A percentile compares a stretch with the other conserved stretches of the same genome.
Conservation (phyloP, 2,113 vertebrate species). For the Orcinus orca region DNA sequence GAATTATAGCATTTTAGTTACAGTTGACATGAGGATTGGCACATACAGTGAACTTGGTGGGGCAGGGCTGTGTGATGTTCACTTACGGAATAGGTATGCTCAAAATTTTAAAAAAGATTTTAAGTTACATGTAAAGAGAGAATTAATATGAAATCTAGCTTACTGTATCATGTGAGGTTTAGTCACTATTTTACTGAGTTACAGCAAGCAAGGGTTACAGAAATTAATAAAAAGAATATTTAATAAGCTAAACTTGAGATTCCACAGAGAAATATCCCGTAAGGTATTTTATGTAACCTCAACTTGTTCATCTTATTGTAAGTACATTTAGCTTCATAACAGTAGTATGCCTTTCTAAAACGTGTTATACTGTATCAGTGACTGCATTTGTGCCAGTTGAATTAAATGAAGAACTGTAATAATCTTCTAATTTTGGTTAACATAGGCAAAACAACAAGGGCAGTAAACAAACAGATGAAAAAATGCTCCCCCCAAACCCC, state of each 20-base stretch:
- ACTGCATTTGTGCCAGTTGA: background rate
- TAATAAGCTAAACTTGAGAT: conserved; percentile 79
- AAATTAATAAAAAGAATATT: conserved; percentile 79
- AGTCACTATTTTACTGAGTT: conserved; percentile 78
- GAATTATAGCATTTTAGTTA: conserved; percentile 27
- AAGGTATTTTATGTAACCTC: conserved; percentile 76
- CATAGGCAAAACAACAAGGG: background rate
- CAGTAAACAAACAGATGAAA: background rate
- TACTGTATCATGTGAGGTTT: conserved; percentile 71
- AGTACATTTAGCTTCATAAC: conserved; percentile 63
- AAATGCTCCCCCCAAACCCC: background rate
- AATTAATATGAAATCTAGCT: conserved; percentile 66
- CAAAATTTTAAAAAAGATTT: conserved; percentile 31
- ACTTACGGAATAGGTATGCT: background rate
- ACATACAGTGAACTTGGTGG: background rate
- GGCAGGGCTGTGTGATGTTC: background rate
- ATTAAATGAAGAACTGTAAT: background rate
- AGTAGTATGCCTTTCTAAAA: conserved; percentile 56
- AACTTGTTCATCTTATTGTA: conserved; percentile 72
- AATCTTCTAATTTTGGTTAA: background rate
- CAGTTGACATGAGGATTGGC: background rate
- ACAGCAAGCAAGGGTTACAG: conserved; percentile 76
- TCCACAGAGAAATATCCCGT: conserved; percentile 79
- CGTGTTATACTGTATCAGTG: background rate
- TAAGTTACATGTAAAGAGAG: conserved; percentile 54